A percentile compares a stretch with the other conserved stretches of the same genome.
phyloP scores from a whole-genome alignment of 2,113 vertebrate species.

The Antidorcas marsupialis region DNA sequence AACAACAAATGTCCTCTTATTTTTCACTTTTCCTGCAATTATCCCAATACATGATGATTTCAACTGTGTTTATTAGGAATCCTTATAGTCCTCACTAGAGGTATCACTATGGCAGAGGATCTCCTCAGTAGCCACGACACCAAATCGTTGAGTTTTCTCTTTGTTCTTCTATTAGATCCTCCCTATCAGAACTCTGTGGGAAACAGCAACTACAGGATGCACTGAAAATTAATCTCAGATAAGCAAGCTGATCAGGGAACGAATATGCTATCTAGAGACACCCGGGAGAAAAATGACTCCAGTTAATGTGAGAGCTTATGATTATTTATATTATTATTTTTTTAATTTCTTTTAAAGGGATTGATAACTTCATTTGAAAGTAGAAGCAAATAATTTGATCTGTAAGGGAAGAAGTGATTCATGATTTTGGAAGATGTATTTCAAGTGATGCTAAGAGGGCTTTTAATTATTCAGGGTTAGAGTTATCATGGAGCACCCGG shows the following conservation, averaged over 20 bases:
- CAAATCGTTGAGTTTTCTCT: not conserved
- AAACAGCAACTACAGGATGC: not conserved
- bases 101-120: not conserved
- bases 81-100: not conserved
- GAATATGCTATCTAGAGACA: not conserved
- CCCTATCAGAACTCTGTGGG: not conserved
- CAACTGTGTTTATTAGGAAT: not conserved
- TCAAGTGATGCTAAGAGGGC: constrained; percentile 25
- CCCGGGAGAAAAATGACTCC: not conserved
- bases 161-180: not conserved
- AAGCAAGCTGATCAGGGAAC: constrained; percentile 1
- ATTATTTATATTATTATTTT: constrained; percentile 47
- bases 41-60: not conserved
- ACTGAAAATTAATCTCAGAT: constrained; percentile 25
- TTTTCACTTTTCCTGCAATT: not conserved
- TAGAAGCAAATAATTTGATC: constrained; percentile 31
- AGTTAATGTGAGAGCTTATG: constrained; percentile 31
- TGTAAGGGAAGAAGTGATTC: constrained; percentile 8
- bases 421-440: constrained; percentile 20
- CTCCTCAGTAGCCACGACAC: not conserved
- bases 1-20: not conserved
- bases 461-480: constrained; percentile 52
- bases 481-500: not conserved
- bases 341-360: not conserved
- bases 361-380: constrained; percentile 50